Base-by-base conservation (phyloP, 1,140 invertebrate genomes). In the Drosophila aff. region DNA sequence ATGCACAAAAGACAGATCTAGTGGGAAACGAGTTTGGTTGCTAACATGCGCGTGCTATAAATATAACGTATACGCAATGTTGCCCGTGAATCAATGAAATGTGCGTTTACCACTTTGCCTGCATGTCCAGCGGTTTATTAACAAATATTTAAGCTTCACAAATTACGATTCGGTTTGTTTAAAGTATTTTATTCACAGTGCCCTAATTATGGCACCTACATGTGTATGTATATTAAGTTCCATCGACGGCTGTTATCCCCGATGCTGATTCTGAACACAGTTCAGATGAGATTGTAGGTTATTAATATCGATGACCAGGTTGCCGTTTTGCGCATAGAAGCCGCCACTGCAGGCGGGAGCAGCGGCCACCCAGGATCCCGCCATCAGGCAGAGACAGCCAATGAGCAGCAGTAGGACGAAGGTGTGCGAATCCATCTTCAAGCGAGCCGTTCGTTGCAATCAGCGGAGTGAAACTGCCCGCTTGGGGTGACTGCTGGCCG, bases 251-350 rank as follows among this genome's bases (percentile, higher is more conserved):
- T 26, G 6, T 67, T 71, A 83, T 33, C 83, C 84, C 9, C 36
- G 55, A 73, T 79, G 61, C n/a, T 41, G 38, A 55, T 63, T 55
- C 57, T 82, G 55, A 4, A 87, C 65, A 50, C 83, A 87, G 26
- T 55, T 36, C 0, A 83, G 59, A 1, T 62, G 43, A 0, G 21
- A 1, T 1, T 67, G 23, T 9, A 89, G 28, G 6, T 77, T 44
- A 1, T 80, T 28, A 1, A 80, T 0, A 53, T 87, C 65, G 15
- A 87, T 62, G 40, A 77, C 21, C 16, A 87, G 18, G 36, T 89
- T 59, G 8, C 84, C 84, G 16, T 89, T 83, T 2, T 15, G 10
- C 4, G 68, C 0, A 23, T 77, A 74, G 33, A 86, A 80, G 0
- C 83, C 83, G 0, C 63, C 44, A 38, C 53, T 72, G 55, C 83